These are phyloP conservation scores for Zele albiditarsus DNA, from an alignment of 2,888 invertebrate genomes.

Conservation along the genomic window DNA sequence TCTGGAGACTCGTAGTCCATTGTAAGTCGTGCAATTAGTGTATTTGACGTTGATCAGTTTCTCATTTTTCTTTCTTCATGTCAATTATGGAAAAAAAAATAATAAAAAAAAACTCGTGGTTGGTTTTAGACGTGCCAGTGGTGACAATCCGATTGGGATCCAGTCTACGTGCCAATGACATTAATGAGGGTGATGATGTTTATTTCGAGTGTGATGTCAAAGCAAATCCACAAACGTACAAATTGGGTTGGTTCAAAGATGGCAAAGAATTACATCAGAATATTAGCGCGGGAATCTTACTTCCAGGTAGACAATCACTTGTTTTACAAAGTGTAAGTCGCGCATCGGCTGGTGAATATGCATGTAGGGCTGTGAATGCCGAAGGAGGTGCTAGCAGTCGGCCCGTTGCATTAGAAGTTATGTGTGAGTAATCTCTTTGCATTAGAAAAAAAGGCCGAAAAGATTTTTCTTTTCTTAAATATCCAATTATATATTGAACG, in stretches of 20 bases:
- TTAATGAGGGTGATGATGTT: constrained; percentile 92
- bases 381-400: constrained; percentile 82
- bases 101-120: background rate
- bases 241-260: constrained; percentile 90
- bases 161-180: constrained; percentile 87
- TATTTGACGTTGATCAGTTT: background rate
- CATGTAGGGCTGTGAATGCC: constrained; percentile 89
- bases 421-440: constrained; percentile 61
- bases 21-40: constrained; percentile 80
- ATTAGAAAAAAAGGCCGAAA: too few relatives aligned
- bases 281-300: constrained; percentile 84
- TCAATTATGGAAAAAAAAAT: background rate
- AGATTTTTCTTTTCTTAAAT: too few relatives aligned
- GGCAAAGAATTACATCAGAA: constrained; percentile 89
- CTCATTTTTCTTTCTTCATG: background rate
- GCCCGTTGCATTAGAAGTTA: constrained; percentile 64
- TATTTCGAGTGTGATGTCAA: constrained; percentile 91
- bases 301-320: constrained; percentile 86
- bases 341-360: constrained; percentile 89
- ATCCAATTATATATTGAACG: background rate
- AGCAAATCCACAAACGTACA: constrained; percentile 88
- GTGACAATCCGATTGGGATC: constrained; percentile 89
- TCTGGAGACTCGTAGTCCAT: constrained; percentile 88
- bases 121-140: constrained; percentile 85
- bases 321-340: constrained; percentile 89